Evolutionary conservation across 2,113 vertebrate genomes (phyloP).

Genomic region (Heptranchias perlo): DNA sequence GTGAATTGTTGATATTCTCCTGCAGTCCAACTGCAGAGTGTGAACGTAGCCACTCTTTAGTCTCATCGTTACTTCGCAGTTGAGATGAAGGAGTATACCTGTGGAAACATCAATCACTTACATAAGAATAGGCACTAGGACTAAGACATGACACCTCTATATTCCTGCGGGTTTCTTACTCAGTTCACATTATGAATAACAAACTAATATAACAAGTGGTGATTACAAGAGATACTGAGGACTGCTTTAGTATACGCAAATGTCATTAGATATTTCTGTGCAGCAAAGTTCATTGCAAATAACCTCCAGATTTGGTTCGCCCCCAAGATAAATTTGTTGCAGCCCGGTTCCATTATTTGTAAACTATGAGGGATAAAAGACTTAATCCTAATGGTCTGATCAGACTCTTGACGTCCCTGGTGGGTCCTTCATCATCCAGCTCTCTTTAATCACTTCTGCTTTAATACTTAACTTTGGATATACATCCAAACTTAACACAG

Average conservation of each 20-base stretch:
- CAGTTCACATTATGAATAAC: background rate
- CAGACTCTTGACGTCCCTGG: too few relatives aligned
- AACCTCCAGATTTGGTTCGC: background rate
- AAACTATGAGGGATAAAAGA: background rate
- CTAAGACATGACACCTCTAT: background rate
- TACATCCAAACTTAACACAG: background rate
- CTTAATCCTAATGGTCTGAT: background rate
- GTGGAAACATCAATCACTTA: constrained; percentile 42
- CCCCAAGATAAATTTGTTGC: background rate
- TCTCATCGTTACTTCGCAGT: constrained; percentile 82
- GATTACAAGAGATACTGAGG: background rate
- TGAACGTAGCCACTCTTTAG: constrained; percentile 90
- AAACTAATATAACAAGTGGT: background rate
- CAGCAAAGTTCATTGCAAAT: background rate
- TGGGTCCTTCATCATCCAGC: background rate
- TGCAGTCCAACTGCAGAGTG: constrained; percentile 88
- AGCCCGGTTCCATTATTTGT: background rate
- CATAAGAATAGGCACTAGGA: background rate
- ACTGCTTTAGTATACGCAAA: background rate
- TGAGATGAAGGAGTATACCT: constrained; percentile 86
- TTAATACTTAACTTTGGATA: background rate
- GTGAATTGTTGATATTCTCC: constrained; percentile 80
- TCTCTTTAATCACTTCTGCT: background rate
- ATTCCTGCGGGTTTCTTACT: background rate
- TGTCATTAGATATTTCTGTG: background rate